Conservation (phyloP, 2,888 invertebrate species). For the Drepanosiphum platanoidis region DNA sequence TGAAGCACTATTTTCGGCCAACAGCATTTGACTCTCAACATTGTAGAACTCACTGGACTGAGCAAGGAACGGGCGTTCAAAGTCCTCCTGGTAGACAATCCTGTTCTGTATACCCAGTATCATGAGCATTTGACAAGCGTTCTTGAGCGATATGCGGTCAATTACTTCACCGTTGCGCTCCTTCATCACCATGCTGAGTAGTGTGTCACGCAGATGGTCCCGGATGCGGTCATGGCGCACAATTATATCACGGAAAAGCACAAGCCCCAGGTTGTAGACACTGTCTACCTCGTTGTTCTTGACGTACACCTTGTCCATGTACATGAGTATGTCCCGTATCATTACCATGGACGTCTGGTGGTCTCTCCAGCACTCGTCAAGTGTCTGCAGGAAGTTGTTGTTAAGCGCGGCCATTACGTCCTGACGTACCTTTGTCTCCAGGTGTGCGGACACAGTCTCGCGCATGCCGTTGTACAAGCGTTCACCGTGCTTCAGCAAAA, state of each 20-base stretch:
- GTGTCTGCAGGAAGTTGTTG: constrained; percentile 94
- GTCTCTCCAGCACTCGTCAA: constrained; percentile 98
- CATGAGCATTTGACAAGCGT: constrained; percentile 99
- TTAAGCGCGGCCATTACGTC: constrained; percentile 93
- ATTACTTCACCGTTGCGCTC: constrained; percentile 97
- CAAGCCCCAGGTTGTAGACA: constrained; percentile 98
- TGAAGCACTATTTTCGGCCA: constrained; percentile 97
- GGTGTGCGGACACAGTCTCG: constrained; percentile 96
- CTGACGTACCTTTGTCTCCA: constrained; percentile 93
- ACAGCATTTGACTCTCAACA: constrained; percentile 98
- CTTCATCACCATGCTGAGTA: constrained; percentile 94
- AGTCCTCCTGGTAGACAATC: constrained; percentile 97
- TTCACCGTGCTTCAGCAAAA: constrained; percentile 98
- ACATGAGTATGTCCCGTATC: constrained; percentile 99
- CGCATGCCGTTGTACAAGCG: constrained; percentile 95
- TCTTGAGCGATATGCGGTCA: constrained; percentile 95
- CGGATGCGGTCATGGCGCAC: constrained; percentile 93
- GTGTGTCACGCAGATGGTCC: constrained; percentile 90
- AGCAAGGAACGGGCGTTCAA: constrained; percentile 95
- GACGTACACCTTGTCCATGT: constrained; percentile 99
- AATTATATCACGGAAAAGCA: constrained; percentile 98
- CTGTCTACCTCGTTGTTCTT: constrained; percentile 98
- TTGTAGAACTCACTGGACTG: constrained; percentile 99
- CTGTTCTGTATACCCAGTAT: constrained; percentile 94
- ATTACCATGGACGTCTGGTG: constrained; percentile 99